Evolutionary conservation across 2,888 invertebrate genomes (phyloP).

Genomic region (Cinara cedri): DNA sequence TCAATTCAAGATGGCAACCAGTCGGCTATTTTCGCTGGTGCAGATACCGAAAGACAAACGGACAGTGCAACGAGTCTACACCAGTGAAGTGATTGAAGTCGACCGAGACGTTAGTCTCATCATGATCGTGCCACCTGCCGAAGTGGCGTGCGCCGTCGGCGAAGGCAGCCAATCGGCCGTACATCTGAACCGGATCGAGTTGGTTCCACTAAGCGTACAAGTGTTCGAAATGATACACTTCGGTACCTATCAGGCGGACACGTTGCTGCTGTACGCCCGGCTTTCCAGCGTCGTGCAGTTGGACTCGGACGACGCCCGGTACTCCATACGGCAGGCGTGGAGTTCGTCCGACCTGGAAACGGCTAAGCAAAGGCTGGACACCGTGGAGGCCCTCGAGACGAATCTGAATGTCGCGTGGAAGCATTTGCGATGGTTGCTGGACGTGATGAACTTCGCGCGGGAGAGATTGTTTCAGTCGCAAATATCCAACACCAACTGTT

Average conservation of each 20-base stretch:
- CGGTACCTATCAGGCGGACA: constrained; percentile 88
- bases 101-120: constrained; percentile 89
- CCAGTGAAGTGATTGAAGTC: constrained; percentile 91
- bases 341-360: constrained; percentile 84
- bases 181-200: constrained; percentile 81
- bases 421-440: constrained; percentile 93
- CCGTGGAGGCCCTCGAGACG: constrained; percentile 82
- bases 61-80: constrained; percentile 73
- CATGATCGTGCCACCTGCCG: constrained; percentile 89
- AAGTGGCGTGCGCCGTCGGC: constrained; percentile 84
- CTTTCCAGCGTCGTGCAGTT: constrained; percentile 92
- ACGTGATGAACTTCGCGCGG: constrained; percentile 90
- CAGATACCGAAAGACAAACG: constrained; percentile 50
- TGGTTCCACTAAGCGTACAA: constrained; percentile 89
- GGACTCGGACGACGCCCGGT: constrained; percentile 89
- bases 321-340: constrained; percentile 88
- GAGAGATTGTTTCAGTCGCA: constrained; percentile 69
- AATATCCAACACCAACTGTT: constrained; percentile 54
- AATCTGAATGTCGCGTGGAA: constrained; percentile 91
- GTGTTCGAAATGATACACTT: constrained; percentile 94
- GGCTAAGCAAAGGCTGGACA: constrained; percentile 83
- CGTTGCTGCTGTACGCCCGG: constrained; percentile 89
- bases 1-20: constrained; percentile 50
- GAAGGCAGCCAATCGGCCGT: constrained; percentile 83
- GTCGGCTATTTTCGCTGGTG: constrained; percentile 26